phyloP scores from a whole-genome alignment of 2,113 vertebrate genomes.

The Pseudorectes ferrugineus region DNA sequence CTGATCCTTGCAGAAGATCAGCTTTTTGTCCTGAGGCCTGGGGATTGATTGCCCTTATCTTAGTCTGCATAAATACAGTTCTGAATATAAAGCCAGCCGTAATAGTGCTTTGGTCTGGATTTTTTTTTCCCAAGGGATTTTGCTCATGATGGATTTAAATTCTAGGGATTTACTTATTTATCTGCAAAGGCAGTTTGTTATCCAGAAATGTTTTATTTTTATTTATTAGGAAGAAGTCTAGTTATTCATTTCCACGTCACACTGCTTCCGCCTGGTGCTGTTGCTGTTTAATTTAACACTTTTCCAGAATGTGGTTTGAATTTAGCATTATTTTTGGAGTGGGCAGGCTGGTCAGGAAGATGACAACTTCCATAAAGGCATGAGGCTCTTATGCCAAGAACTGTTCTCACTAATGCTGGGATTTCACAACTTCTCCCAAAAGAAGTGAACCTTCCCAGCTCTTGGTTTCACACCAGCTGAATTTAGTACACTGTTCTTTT shows the following conservation, averaged over 20 bases:
- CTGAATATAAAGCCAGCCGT: conserved; percentile 13
- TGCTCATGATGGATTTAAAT: conserved; percentile 2
- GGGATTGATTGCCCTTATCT: conserved; percentile 50
- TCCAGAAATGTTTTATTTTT: background rate
- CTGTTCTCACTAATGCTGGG: background rate
- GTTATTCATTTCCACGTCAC: background rate
- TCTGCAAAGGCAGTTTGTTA: conserved; percentile 2
- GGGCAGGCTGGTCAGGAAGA: background rate
- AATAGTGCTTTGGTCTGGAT: background rate
- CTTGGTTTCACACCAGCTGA: background rate
- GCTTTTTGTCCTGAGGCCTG: conserved; percentile 3
- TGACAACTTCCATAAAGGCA: background rate
- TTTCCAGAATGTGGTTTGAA: background rate
- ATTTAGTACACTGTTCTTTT: background rate
- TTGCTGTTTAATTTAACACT: background rate
- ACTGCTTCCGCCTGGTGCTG: background rate
- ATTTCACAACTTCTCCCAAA: background rate
- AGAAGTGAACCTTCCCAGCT: background rate
- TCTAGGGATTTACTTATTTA: conserved; percentile 34
- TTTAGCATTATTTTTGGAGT: background rate
- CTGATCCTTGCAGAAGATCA: background rate
- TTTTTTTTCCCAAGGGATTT: background rate
- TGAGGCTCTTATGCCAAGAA: background rate
- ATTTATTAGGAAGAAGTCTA: background rate
- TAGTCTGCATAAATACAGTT: conserved; percentile 33